These are phyloP conservation scores for Opisthograptis luteolata DNA, from an alignment of 2,888 invertebrate genomes.

Conservation along the genomic window DNA sequence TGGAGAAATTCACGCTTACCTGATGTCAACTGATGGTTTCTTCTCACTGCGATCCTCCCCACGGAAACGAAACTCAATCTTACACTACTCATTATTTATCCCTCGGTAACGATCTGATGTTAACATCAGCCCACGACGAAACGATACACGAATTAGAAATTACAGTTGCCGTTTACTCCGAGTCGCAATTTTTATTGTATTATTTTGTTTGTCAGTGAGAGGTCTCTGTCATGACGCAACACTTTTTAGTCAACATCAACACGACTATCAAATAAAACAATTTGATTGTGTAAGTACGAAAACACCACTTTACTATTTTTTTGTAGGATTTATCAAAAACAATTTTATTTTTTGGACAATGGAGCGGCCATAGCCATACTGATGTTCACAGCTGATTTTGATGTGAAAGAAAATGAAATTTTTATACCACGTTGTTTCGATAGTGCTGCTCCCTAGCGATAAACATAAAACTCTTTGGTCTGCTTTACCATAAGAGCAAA, in stretches of 20 bases:
- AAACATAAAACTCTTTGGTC: constrained; percentile 32
- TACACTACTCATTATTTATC: constrained; percentile 78
- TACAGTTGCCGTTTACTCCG: constrained; percentile 54
- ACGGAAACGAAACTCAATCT: constrained; percentile 78
- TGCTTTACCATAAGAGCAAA: constrained; percentile 53
- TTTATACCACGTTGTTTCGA: constrained; percentile 79
- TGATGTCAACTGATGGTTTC: constrained; percentile 75
- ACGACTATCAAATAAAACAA: constrained; percentile 63
- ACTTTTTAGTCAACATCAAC: constrained; percentile 79
- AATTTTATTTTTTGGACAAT: constrained; percentile 74
- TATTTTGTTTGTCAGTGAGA: constrained; percentile 81
- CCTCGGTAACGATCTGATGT: constrained; percentile 58
- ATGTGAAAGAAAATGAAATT: constrained; percentile 75
- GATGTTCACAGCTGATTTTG: constrained; percentile 85
- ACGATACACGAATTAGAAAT: constrained; percentile 63
- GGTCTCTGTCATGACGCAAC: constrained; percentile 84
- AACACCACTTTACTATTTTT: constrained; percentile 75
- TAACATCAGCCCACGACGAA: constrained; percentile 69
- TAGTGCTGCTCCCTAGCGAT: constrained; percentile 57
- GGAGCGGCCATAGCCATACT: constrained; percentile 84
- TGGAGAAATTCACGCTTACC: constrained; percentile 64
- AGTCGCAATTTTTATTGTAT: constrained; percentile 79
- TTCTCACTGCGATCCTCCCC: constrained; percentile 76
- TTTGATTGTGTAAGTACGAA: constrained; percentile 69
- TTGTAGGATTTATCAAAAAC: constrained; percentile 70